Evolutionary conservation across 2,888 invertebrate genomes (phyloP).

Genomic region (Acanthococcus lagerstroemiae): DNA sequence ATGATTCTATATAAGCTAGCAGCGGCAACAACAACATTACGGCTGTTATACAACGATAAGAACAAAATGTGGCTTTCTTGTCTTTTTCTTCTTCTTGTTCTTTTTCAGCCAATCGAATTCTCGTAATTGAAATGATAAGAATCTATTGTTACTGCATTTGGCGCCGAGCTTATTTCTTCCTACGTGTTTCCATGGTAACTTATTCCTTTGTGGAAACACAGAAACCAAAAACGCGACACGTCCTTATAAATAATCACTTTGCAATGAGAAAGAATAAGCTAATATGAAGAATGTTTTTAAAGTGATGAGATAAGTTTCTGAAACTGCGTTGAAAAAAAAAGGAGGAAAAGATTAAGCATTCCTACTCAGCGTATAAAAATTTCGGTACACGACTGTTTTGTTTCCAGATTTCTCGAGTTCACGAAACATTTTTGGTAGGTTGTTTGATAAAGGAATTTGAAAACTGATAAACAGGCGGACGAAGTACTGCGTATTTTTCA

Average conservation of each 20-base stretch:
- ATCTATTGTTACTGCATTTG: conserved; percentile 31
- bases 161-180: conserved; percentile 32
- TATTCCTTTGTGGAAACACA: conserved; percentile 23
- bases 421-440: no score
- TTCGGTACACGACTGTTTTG: no score
- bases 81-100: conserved; percentile 23
- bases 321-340: no score
- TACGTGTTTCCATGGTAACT: conserved; percentile 29
- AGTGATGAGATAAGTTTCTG: no score
- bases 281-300: conserved; percentile 27
- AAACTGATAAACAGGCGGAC: no score
- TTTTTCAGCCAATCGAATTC: conserved; percentile 31
- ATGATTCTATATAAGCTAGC: conserved; percentile 26
- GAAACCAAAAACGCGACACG: conserved; percentile 31
- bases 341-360: no score
- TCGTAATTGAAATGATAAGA: conserved; percentile 31
- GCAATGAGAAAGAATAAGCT: conserved; percentile 28
- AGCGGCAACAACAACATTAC: conserved; percentile 26
- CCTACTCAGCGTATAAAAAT: no score
- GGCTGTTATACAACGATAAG: conserved; percentile 29
- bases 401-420: no score
- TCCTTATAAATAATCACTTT: conserved; percentile 30
- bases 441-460: no score
- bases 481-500: no score
- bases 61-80: conserved; percentile 28